Base-by-base conservation (phyloP, 2,888 invertebrate species). In the Pheosia tremula region DNA sequence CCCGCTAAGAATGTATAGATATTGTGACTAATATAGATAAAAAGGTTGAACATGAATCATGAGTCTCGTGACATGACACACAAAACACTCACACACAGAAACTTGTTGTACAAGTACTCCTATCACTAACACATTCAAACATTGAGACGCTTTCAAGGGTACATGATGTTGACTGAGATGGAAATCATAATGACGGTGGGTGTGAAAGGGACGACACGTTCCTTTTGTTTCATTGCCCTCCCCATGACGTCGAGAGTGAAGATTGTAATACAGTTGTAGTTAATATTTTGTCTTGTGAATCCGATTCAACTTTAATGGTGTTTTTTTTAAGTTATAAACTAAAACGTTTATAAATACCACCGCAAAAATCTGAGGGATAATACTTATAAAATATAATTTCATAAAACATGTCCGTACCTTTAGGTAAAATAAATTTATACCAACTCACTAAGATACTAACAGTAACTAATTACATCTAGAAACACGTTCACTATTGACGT, bases 201-300 rank as follows among this genome's bases (percentile, higher is more conserved):
- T 66, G 75, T 66, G 81, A 86, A 76, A 68, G 87, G 81, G 88
- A 90, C 67, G 77, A 71, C 75, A 78, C 61, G 78, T 66, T 71
- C 77, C 91, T 91, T 90, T 93, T 93, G 93, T 93, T 93, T 93
- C 88, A 90, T 84, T 88, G 89, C 91, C 90, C 92, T 88, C 86
- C 84, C 86, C 82, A 83, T 87, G 85, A 87, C 83, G 85, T 77
- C 75, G 81, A 79, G 85, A 87, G 83, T 79, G 77, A 83, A 83
- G 85, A 89, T 87, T 89, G 86, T 90, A 91, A 92, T 89, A 93
- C 88, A 88, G 88, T 91, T 89, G 88, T 89, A 88, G 83, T 87
- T 86, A 86, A 84, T 85, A 83, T 68, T 77, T 79, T 87, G 84
- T 76, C 79, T 77, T 67, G 61, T 47, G 65, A 68, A 74, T 69